Evolutionary conservation across 2,888 invertebrate species (phyloP), one percentile per base, ranked within the genome.

Genomic region (Yponomeuta evonymella): DNA sequence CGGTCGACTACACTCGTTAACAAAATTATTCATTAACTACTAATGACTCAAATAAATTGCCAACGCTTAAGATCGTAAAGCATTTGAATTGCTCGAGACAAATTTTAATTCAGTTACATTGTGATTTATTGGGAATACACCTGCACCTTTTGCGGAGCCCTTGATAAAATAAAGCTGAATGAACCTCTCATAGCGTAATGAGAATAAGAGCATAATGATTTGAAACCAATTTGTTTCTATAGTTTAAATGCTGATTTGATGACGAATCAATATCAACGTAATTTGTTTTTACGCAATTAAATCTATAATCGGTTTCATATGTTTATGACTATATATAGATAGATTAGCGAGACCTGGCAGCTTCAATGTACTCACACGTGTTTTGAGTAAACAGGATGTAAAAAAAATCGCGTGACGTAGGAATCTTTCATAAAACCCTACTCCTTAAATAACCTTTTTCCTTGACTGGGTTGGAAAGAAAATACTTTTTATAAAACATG

Each of bases 21-120:
- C 82, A 83, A 84, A 89, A 89, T 86, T 88, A 88, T 88, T 89
- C 87, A 89, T 90, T 87, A 85, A 88, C 87, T 86, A 82, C 86
- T 87, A 87, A 87, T 85, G 88, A 83, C 84, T 82, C 79, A 82
- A 84, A 86, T 87, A 84, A 83, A 85, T 86, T 83, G 81, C 48
- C 33, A 10, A 4, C 67, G 67, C 36, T 67, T 48, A 67, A 67
- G 67, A 67, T 36, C 15, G 51, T 58, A 33, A 65, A 64, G 29
- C 29, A 65, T 65, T 65, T 65, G 65, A 65, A 65, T 29, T 33
- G 65, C 33, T 12, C 12, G 29, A 48, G 48, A 51, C 48, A 69
- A 69, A 77, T 77, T 43, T 71, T 23, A 67, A n/a, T 43, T 67
- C 12, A 62, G 58, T 58, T 71, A 62, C 62, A 11, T 58, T 15